Evolutionary conservation across 2,888 invertebrate species (phyloP).

Genomic region (Erebia palarica): DNA sequence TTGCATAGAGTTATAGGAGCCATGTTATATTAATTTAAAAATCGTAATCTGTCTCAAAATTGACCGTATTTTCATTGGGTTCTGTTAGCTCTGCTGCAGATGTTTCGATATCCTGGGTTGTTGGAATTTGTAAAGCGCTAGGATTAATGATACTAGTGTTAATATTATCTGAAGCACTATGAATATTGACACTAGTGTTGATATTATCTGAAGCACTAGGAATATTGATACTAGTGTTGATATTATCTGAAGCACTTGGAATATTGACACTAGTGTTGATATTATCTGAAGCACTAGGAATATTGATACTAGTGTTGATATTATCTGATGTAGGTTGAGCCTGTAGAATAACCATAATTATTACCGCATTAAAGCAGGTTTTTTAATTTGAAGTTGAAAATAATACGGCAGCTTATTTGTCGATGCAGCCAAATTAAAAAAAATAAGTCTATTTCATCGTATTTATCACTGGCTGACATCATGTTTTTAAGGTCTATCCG

Average conservation of each 20-base stretch:
- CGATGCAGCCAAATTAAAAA: constrained; percentile 28
- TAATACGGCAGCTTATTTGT: constrained; percentile 38
- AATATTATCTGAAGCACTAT: too few relatives aligned
- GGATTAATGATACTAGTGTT: constrained; percentile 31
- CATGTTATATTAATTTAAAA: background rate
- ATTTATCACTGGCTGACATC: constrained; percentile 31
- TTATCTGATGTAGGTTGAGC: constrained; percentile 31
- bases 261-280: too few relatives aligned
- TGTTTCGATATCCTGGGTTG: constrained; percentile 31
- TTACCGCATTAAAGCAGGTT: constrained; percentile 35
- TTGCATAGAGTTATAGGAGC: constrained; percentile 9
- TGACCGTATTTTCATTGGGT: constrained; percentile 4
- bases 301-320: constrained; percentile 29
- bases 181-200: too few relatives aligned
- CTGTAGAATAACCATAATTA: constrained; percentile 37
- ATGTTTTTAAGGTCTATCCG: constrained; percentile 39
- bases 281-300: constrained; percentile 11
- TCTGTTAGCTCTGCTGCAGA: constrained; percentile 29
- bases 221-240: too few relatives aligned
- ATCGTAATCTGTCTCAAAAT: too few relatives aligned
- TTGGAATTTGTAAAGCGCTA: constrained; percentile 29
- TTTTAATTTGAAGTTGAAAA: constrained; percentile 42
- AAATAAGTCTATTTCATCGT: constrained; percentile 29
- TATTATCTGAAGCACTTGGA: too few relatives aligned
- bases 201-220: too few relatives aligned